Evolutionary conservation across 2,888 invertebrate species (phyloP), one percentile per base, ranked within the genome.

Genomic region (Hydrotaea cyrtoneurina): DNA sequence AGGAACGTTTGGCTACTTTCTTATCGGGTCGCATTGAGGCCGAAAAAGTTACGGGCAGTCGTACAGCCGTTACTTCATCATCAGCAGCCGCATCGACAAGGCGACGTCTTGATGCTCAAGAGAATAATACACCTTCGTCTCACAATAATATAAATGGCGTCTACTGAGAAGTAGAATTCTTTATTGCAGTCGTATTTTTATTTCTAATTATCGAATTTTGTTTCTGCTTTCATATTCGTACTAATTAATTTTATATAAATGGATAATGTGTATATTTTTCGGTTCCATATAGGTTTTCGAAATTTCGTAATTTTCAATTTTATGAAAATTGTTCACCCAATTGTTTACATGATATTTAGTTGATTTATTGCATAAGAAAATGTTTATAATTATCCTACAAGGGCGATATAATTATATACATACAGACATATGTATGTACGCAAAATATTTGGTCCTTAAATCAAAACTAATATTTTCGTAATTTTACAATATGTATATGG

Each of bases 1-100:
- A 95, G 95, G 95, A 95, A 89, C 94, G 94, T 79, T 89, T 95
- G 69, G 95, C 95, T 0, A 93, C 94, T 80, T 94, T 95, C 88
- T 90, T 95, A 73, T 95, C 95, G 13, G 95, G 95, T 66, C 95
- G 95, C 85, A 94, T 95, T 75, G 94, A 94, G 88, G 93, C 94
- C 0, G 94, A 94, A 88, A 95, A 95, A 89, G 93, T 94, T 1
- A 87, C 88, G n/a, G 91, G 88, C 19, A 88, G 86, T 64, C 86
- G 86, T 5, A 89, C 93, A 5, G 93, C 93, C 50, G 91, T 92
- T 7, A 89, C 93, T 11, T 71, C 79, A 0, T 59, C 80, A 23
- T 57, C 79, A 0, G 91, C 92, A 86, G 91, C 92, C 86, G 93
- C 86, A 88, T 92, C 92, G 91, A 53, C 77, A 75, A 80, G 87